Conservation (phyloP, 2,888 invertebrate species). For the Chrysolina oricalcia region DNA sequence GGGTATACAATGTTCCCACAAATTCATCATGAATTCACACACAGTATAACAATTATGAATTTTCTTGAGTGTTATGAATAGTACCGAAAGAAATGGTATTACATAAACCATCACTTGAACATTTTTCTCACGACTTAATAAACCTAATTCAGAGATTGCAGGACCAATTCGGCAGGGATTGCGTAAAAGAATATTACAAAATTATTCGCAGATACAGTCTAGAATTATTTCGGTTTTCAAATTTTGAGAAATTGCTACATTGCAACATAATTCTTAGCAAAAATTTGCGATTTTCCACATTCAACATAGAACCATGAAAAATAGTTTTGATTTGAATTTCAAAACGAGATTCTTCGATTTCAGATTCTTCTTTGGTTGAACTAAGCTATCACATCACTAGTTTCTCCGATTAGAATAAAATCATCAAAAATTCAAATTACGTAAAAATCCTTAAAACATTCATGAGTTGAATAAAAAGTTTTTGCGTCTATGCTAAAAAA, state of each 20-base stretch:
- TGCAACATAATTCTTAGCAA: neutral
- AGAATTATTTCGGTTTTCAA: neutral
- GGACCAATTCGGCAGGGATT: conserved; percentile 21
- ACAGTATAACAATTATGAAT: neutral
- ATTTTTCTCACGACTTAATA: conserved; percentile 36
- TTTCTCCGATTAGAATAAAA: too few species aligned
- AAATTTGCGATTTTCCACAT: too few species aligned
- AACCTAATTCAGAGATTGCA: neutral
- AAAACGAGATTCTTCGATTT: too few species aligned
- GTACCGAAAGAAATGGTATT: conserved; percentile 25
- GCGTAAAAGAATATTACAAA: conserved; percentile 22
- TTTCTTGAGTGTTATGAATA: neutral
- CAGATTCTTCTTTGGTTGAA: too few species aligned
- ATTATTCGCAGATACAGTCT: neutral
- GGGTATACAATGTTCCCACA: neutral
- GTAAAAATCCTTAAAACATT: too few species aligned
- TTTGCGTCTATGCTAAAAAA: too few species aligned
- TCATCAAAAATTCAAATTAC: too few species aligned
- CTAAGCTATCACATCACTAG: too few species aligned
- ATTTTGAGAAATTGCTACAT: neutral
- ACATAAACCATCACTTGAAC: conserved; percentile 27
- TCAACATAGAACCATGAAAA: too few species aligned
- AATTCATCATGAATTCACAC: neutral
- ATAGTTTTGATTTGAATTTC: too few species aligned
- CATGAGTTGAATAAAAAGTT: too few species aligned